Evolutionary conservation across 2,797 vertebrate species (phyloP), one percentile per base, ranked within the genome.

Genomic region (Sebastes vulpes): DNA sequence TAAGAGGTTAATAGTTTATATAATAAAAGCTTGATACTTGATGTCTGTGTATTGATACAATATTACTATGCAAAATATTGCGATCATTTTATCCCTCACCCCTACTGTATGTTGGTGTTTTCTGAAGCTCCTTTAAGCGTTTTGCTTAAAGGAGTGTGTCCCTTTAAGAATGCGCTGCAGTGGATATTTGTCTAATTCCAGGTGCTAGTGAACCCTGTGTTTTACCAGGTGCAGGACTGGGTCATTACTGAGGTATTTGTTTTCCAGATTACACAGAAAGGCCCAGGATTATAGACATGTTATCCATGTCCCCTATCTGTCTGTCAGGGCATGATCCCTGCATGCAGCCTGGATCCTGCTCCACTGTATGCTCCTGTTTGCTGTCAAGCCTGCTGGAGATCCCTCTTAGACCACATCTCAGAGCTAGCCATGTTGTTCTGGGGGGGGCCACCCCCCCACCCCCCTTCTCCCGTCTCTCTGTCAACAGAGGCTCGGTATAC

Each of bases 191-290:
- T 93, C 91, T 95, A 92, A 94, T 95, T 96, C 92, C 94, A 96
- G 94, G 95, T 96, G 95, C 82, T 87, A 81, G 88, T 80, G 87
- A 92, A 90, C 77, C 91, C 91, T 93, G 87, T 95, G 94, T 96
- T 96, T 95, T 94, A 95, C 95, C 95, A 96, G 96, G 95, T 96
- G 96, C 91, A 87, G 65, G 80, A 79, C 90, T 85, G 79, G 91
- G 94, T 95, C 95, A 96, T 96, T 95, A 95, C 91, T 84, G 74
- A 94, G 91, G 89, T 96, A 96, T 96, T 96, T 96, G 94, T 95
- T 96, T 96, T 96, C 84, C 90, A 92, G 95, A 95, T 96, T 93
- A 93, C 91, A 92, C 69, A 85, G 94, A 94, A 92, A 95, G 86
- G 74, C 75, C 82, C 59, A 69, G 93, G 91, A 95, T 94, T 95